These are phyloP conservation scores for Hepsetus odoe DNA, from an alignment of 2,113 vertebrate species.

Conservation along the genomic window DNA sequence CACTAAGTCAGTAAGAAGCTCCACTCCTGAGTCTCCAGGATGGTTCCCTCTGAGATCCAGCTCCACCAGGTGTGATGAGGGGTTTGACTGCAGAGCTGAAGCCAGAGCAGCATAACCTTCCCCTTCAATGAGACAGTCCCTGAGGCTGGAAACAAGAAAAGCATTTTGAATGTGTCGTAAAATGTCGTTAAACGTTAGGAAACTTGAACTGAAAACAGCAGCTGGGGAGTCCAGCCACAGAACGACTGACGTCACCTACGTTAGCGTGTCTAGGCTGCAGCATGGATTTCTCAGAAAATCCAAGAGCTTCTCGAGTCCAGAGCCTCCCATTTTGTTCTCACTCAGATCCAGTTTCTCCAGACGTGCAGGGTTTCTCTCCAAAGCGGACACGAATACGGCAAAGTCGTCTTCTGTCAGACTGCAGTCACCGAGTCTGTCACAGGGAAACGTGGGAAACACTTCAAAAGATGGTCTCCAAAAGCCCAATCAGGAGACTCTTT, in stretches of 20 bases:
- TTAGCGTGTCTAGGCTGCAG: not conserved
- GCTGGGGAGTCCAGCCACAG: too few relatives aligned
- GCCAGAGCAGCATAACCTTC: conserved; percentile 21
- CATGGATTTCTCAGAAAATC: not conserved
- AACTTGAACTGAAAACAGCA: too few relatives aligned
- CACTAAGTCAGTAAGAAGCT: not conserved
- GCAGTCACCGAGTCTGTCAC: conserved; percentile 1
- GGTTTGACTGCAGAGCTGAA: conserved; percentile 27
- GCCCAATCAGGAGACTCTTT: not conserved
- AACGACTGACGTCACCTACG: not conserved
- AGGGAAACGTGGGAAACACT: too few relatives aligned
- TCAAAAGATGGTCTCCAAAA: too few relatives aligned
- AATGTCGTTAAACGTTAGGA: too few relatives aligned
- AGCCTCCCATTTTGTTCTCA: not conserved
- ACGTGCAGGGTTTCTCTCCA: not conserved
- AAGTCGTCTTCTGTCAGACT: not conserved
- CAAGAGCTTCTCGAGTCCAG: not conserved
- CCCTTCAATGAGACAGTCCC: not conserved
- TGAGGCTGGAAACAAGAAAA: too few relatives aligned
- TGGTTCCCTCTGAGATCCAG: conserved; percentile 32
- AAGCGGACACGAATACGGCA: not conserved
- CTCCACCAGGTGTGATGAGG: conserved; percentile 27
- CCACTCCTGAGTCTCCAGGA: conserved; percentile 28
- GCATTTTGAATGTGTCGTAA: too few relatives aligned
- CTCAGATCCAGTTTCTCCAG: conserved; percentile 17